These are phyloP conservation scores for Drosophila stalkeri DNA, from an alignment of 2,888 invertebrate genomes.

Conservation along the genomic window DNA sequence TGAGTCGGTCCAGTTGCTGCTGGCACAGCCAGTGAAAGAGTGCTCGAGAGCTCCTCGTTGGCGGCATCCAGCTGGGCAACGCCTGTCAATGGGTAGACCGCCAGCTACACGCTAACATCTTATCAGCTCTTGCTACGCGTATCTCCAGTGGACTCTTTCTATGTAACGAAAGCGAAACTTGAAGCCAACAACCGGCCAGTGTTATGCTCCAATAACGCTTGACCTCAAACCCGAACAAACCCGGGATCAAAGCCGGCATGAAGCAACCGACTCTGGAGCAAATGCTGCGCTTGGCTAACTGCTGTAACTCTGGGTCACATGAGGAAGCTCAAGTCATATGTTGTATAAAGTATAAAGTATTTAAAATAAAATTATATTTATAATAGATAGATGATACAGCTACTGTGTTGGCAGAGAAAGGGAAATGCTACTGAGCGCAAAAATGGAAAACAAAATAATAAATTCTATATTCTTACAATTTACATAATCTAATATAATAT, in stretches of 20 bases:
- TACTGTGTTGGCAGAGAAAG: no score
- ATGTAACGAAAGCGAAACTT: conserved; percentile 52
- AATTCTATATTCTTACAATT: no score
- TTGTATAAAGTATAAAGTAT: no score
- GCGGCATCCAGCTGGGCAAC: conserved; percentile 23
- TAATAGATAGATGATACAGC: no score
- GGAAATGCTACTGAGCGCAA: no score
- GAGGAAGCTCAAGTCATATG: neutral
- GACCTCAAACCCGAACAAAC: conserved; percentile 40
- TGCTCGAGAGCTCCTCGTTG: neutral
- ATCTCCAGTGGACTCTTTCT: conserved; percentile 15
- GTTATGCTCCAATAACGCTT: conserved; percentile 50
- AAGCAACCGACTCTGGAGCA: conserved; percentile 24
- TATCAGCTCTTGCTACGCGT: conserved; percentile 28
- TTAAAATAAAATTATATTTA: no score
- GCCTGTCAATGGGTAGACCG: conserved; percentile 4
- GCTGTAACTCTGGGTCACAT: conserved; percentile 45
- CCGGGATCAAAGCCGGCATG: conserved; percentile 33
- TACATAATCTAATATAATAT: no score
- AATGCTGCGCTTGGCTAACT: conserved; percentile 42
- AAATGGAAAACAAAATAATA: no score
- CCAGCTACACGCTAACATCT: conserved; percentile 18
- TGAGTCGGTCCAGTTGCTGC: conserved; percentile 45
- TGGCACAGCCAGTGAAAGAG: neutral
- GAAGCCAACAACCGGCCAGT: conserved; percentile 21